These are phyloP conservation scores for Ceratothoa steindachneri DNA, from an alignment of 2,888 invertebrate species.

Conservation along the genomic window DNA sequence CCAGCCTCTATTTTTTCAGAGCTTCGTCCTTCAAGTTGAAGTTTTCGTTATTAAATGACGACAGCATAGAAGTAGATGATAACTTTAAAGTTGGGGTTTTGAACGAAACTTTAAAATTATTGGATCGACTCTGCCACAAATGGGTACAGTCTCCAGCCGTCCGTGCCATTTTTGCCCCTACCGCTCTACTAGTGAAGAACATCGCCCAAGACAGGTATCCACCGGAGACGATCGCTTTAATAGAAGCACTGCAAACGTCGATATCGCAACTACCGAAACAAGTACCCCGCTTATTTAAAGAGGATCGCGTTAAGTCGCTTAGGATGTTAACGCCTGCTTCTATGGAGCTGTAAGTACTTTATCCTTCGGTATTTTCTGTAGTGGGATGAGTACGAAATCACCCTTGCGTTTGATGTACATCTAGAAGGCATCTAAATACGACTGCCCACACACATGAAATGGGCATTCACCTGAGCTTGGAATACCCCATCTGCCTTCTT, in stretches of 20 bases:
- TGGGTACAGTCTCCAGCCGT: conserved; percentile 34
- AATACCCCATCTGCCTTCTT: too few species aligned
- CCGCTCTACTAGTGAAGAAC: conserved; percentile 57
- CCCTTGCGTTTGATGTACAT: too few species aligned
- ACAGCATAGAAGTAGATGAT: conserved; percentile 58
- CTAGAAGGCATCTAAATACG: too few species aligned
- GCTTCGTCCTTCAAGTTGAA: too few species aligned
- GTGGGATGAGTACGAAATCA: too few species aligned
- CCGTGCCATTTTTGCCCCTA: conserved; percentile 27
- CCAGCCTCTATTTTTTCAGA: too few species aligned
- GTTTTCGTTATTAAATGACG: conserved; percentile 1
- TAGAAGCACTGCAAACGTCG: conserved; percentile 56
- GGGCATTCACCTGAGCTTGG: too few species aligned
- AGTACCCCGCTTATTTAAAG: conserved; percentile 17
- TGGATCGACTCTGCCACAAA: conserved; percentile 25
- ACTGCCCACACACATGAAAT: too few species aligned
- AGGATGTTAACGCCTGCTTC: conserved; percentile 81
- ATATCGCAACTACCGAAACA: conserved; percentile 56
- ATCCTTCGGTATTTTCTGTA: too few species aligned
- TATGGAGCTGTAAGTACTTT: conserved; percentile 69
- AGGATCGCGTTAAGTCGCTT: conserved; percentile 71
- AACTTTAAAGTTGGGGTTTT: conserved; percentile 61
- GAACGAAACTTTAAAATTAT: conserved; percentile 16
- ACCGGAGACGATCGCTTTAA: conserved; percentile 56
- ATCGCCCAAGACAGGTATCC: conserved; percentile 64